Base-by-base conservation (phyloP, 1,140 invertebrate genomes). In the Brachionus angularis region DNA sequence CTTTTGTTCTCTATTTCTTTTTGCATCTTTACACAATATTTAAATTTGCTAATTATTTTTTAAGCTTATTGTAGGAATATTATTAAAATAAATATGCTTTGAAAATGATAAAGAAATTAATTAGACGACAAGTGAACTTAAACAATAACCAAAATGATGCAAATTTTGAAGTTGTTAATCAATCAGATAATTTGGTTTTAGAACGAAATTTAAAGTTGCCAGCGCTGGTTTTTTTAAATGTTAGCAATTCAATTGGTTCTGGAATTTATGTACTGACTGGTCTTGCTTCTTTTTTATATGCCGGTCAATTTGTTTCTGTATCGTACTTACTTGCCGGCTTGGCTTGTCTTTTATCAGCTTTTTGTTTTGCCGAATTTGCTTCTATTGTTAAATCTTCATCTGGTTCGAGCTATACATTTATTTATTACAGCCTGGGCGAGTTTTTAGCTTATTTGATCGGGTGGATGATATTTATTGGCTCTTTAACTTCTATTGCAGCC, bases 181-280 rank as follows among this genome's bases (percentile, higher is more conserved):
- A 58, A 21, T 23, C 33, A 23, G 25, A 16, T 14, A 31, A 14
- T 34, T 18, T 16, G 14, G 21, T 14, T n/a, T 36, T 67, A 33
- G 62, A 67, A 3, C 62, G 62, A 5, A 23, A 31, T 25, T 23
- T 67, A 16, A 46, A 46, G 21, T 46, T 67, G 12, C 5, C 62
- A 33, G 62, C 62, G 1, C 42, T 67, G 12, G 18, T 67, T 4
- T 67, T 67, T 50, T 47, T 67, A 34, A 67, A 67, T 34, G 62
- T 67, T 1, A 47, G 42, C 25, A 67, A 67, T 50, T 67, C 62
- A 34, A 50, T 67, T 12, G 62, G 62, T 21, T 67, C 62, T 14
- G 62, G 62, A 5, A 67, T 67, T 33, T 67, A 67, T 36, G 62
- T 67, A 34, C 10, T 67, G 25, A 67, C 62, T 67, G 62, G 62